These are phyloP conservation scores for Gambelia wislizenii DNA, from an alignment of 2,797 vertebrate genomes.

Conservation along the genomic window DNA sequence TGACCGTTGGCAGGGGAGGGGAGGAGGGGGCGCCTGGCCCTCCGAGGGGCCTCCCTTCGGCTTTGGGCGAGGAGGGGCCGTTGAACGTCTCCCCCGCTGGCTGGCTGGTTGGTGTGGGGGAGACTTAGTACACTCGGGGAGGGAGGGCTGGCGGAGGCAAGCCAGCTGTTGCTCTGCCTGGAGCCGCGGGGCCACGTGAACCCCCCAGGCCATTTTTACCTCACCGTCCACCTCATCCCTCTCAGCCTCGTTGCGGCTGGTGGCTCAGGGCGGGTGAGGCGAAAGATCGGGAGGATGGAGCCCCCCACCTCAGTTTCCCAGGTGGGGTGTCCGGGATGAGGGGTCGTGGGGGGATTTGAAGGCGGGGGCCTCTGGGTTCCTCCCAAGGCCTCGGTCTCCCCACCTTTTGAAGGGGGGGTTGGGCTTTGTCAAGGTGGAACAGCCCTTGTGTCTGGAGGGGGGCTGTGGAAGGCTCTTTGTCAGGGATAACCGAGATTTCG, in stretches of 20 bases:
- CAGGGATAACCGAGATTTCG: not conserved
- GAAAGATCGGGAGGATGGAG: not conserved
- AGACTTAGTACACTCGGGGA: not conserved
- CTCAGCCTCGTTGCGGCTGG: not conserved
- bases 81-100: too few relatives aligned
- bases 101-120: not conserved
- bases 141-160: not conserved
- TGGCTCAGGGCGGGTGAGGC: too few relatives aligned
- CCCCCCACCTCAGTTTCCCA: too few relatives aligned
- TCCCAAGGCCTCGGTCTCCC: not conserved
- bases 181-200: not conserved
- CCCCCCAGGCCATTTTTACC: not conserved
- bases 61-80: too few relatives aligned
- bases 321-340: not conserved
- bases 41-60: too few relatives aligned
- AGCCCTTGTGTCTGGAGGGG: not conserved
- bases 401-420: not conserved
- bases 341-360: too few relatives aligned
- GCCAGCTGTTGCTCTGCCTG: too few relatives aligned
- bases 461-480: not conserved
- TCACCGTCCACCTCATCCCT: too few relatives aligned
- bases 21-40: too few relatives aligned
- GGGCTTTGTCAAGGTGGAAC: not conserved
- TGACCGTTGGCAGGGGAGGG: not conserved
- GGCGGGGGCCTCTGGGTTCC: not conserved